Base-by-base conservation (phyloP, 2,113 vertebrate species). In the Neotoma lepida region DNA sequence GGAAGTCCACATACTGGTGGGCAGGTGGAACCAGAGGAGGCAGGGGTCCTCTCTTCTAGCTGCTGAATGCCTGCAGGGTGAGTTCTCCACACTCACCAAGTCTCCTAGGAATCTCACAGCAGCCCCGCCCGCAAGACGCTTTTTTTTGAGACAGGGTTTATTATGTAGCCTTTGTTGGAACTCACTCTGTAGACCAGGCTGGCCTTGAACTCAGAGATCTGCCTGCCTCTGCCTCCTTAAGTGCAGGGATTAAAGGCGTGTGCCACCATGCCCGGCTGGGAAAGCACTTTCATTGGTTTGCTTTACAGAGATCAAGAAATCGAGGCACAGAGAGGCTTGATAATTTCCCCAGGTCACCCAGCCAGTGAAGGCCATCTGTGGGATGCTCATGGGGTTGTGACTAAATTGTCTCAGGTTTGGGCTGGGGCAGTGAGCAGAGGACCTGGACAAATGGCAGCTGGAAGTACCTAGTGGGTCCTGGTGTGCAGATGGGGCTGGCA, bases 61-160 rank as follows among this genome's bases (percentile, higher is more conserved):
- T 26, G 2, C 12, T 2, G 0, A 58, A 28, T 0, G 15, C 63
- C 70, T 26, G 0, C 12, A 24, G 64, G 51, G 12, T 35, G 39
- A 12, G 28, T 2, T 20, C 39, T 88, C 82, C 24, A 39, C 9
- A 18, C 24, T 39, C 46, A 2, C 64, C 0, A 18, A 6, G 17
- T 35, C 89, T 81, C 46, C 93, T n/a, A 54, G 82, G 49, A 39
- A 41, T 77, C 81, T 88, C 70, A 28, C 26, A 6, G 7, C 15
- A 10, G 13, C 26, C 15, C 49, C 6, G 0, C 0, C 61, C 61
- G 74, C 74, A 74, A 77, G 68, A 68, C 24, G 44, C 4, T 24
- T 81, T 51, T n/a, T 46, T 81, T n/a, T 39, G 18, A 81, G 35
- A 58, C 41, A 61, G 39, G 24, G n/a, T 61, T 58, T 61, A 63